Percentiles rank a stretch among this genome's conserved stretches.
Conservation (phyloP, 2,888 invertebrate species). For the Nomada ferruginata region DNA sequence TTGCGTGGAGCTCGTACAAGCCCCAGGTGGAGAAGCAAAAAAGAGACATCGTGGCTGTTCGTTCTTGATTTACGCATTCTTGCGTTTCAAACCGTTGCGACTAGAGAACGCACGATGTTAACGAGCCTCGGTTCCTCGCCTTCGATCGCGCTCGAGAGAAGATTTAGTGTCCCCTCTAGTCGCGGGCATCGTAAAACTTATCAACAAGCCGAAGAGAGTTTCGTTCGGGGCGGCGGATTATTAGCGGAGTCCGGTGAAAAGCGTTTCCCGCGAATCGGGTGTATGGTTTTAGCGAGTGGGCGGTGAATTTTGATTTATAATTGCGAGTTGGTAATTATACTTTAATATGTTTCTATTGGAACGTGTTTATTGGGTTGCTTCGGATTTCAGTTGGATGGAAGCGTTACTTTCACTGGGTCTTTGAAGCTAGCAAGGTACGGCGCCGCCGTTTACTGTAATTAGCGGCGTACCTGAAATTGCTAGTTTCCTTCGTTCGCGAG, state of each 20-base stretch:
- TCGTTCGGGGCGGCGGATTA: not conserved
- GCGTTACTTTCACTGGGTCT: conserved; percentile 34
- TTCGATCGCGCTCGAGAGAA: not conserved
- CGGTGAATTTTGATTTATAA: too few relatives aligned
- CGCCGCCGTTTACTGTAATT: not conserved
- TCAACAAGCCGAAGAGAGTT: not conserved
- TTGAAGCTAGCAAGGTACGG: not conserved
- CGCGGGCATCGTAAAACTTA: conserved; percentile 5
- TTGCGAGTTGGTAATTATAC: too few relatives aligned
- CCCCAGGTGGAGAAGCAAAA: not conserved
- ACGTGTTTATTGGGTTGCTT: too few relatives aligned
- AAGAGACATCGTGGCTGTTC: conserved; percentile 10
- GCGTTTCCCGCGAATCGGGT: too few relatives aligned
- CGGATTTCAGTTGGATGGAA: not conserved
- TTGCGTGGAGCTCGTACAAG: not conserved
- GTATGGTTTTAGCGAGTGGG: too few relatives aligned
- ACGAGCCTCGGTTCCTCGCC: not conserved
- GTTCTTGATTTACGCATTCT: conserved; percentile 37
- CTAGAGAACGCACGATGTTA: not conserved
- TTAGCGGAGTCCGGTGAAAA: not conserved
- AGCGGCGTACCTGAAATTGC: not conserved
- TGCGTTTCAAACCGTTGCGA: not conserved
- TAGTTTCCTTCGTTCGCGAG: not conserved
- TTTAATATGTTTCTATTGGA: too few relatives aligned
- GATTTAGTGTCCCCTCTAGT: conserved; percentile 1